phyloP scores from a whole-genome alignment of 2,113 vertebrate species.

The Hyaena hyaena region DNA sequence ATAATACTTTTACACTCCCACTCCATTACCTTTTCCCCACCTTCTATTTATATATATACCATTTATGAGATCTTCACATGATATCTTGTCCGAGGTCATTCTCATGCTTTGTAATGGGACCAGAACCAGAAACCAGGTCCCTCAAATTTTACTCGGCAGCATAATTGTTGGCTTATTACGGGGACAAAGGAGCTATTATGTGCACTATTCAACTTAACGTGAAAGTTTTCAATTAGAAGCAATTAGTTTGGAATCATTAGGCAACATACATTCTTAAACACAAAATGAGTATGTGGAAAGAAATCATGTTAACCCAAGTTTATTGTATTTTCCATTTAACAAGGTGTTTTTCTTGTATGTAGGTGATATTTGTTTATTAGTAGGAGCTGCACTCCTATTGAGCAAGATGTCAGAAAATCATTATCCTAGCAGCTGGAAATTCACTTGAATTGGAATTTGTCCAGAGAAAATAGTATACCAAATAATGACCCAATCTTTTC shows the following conservation, averaged over 20 bases:
- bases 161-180: not conserved
- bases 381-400: constrained; percentile 33
- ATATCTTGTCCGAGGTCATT: not conserved
- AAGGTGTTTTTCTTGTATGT: constrained; percentile 1
- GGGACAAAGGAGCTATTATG: not conserved
- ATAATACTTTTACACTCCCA: not conserved
- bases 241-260: constrained; percentile 25
- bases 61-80: not conserved
- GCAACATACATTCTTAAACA: constrained; percentile 17
- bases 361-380: constrained; percentile 61
- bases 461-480: constrained; percentile 50
- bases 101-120: not conserved
- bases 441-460: constrained; percentile 64
- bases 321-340: constrained; percentile 51
- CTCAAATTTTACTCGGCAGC: not conserved
- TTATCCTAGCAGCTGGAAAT: constrained; percentile 68
- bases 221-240: constrained; percentile 1
- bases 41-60: not conserved
- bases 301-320: not conserved
- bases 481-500: constrained; percentile 2
- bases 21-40: not conserved
- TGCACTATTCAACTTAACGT: not conserved
- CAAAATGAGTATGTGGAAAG: not conserved
- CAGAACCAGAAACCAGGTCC: not conserved
- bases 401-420: constrained; percentile 65